Evolutionary conservation across 2,888 invertebrate species (phyloP), one percentile per base, ranked within the genome.

Genomic region (Hydraecia micacea): DNA sequence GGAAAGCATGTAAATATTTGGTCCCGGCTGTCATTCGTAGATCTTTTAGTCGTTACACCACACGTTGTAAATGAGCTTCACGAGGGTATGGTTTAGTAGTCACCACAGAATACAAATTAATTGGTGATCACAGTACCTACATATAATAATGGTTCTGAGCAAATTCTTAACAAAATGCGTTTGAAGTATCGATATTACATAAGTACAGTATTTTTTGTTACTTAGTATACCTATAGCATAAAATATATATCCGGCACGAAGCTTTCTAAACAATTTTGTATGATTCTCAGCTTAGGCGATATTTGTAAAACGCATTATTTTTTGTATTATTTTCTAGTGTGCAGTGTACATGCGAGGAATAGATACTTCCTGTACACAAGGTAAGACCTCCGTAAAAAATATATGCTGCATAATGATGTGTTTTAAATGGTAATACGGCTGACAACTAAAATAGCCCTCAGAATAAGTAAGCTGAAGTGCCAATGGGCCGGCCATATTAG

Each of bases 331-430:
- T 52, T 49, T 52, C 46, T 55, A 68, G 68, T 42, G 5, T 32
- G 46, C 68, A 52, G 69, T 25, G 28, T 69, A 36, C 69, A 69
- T 15, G 32, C 52, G 36, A 3, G 52, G 15, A 52, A 49, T 25
- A 25, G 25, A 25, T 49, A 52, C 28, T 52, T 52, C 32, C 25
- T 69, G 25, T 69, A 69, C 52, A 69, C 69, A 36, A 69, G 69
- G 69, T 69, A 52, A 36, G 69, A 36, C 8, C 32, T 32, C 13
- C 2, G 6, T 25, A 65, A 36, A 65, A 25, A 11, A 25, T 36
- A 13, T 25, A 28, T 6, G 36, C 36, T 25, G 11, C 36, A 25
- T 36, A 6, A 65, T 62, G 15, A 65, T 6, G 2, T 13, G 7
- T 7, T 60, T 60, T 15, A 28, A 60, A 60, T 60, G 28, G 60